A percentile compares a stretch with the other conserved stretches of the same genome.
Evolutionary conservation across 2,888 invertebrate species (phyloP).

Genomic region (Sycophila texana): DNA sequence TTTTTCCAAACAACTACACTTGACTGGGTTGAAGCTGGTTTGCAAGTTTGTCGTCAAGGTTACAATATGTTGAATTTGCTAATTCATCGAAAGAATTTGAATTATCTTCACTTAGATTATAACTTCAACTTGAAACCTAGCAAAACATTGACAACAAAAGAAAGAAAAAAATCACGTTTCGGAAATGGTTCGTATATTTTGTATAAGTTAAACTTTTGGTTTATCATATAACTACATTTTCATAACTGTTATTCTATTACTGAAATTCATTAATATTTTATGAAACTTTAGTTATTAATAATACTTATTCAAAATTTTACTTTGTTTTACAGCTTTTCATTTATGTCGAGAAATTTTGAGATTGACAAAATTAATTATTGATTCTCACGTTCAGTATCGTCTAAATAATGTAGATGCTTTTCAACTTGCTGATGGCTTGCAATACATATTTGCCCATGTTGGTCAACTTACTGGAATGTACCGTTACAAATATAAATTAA

Average conservation of each 20-base stretch:
- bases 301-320: slow-evolving; percentile 19
- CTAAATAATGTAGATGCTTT: slow-evolving; percentile 99
- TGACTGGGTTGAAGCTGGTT: slow-evolving; percentile 99
- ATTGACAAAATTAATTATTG: slow-evolving; percentile 98
- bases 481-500: slow-evolving; percentile 98
- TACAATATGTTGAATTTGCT: slow-evolving; percentile 99
- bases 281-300: neutral
- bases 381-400: slow-evolving; percentile 99
- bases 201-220: neutral
- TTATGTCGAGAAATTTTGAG: slow-evolving; percentile 98
- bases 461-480: slow-evolving; percentile 99
- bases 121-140: slow-evolving; percentile 99
- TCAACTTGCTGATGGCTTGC: slow-evolving; percentile 97
- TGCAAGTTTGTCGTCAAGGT: slow-evolving; percentile 98
- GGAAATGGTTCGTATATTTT: slow-evolving; percentile 85
- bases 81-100: slow-evolving; percentile 99
- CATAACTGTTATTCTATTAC: slow-evolving; percentile 3
- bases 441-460: slow-evolving; percentile 99
- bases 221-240: neutral
- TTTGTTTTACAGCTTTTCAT: slow-evolving; percentile 89
- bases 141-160: slow-evolving; percentile 99
- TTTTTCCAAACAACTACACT: slow-evolving; percentile 99
- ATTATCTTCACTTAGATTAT: slow-evolving; percentile 99
- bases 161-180: slow-evolving; percentile 98
- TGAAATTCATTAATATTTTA: neutral